phyloP scores from a whole-genome alignment of 2,888 invertebrate genomes.

The Phaedon cochleariae region DNA sequence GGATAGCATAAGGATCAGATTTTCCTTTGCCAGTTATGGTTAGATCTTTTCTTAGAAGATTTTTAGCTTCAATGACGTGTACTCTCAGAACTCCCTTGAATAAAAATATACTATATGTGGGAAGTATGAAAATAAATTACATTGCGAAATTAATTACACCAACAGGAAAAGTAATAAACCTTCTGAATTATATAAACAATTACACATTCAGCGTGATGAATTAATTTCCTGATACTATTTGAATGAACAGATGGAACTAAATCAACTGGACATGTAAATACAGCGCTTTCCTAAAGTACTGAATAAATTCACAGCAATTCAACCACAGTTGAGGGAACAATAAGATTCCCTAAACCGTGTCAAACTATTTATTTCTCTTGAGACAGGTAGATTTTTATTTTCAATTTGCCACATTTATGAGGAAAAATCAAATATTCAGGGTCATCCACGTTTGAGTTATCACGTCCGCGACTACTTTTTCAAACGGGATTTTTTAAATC shows the following conservation, averaged over 20 bases:
- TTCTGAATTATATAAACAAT: neutral
- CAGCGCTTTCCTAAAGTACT: too few relatives aligned
- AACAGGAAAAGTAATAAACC: neutral
- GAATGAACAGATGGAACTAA: neutral
- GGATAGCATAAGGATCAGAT: constrained; percentile 94
- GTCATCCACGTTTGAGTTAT: too few relatives aligned
- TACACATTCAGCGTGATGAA: neutral
- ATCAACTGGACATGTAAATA: too few relatives aligned
- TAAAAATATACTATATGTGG: neutral
- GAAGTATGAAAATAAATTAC: neutral
- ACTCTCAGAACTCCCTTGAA: constrained; percentile 91
- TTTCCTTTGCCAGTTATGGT: constrained; percentile 90
- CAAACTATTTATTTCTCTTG: too few relatives aligned
- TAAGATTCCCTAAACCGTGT: too few relatives aligned
- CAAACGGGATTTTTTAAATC: too few relatives aligned
- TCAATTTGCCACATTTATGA: constrained; percentile 2
- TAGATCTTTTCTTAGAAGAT: constrained; percentile 95
- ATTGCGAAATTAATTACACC: neutral
- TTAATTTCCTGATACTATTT: neutral
- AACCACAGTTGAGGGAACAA: too few relatives aligned
- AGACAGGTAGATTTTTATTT: too few relatives aligned
- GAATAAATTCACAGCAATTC: too few relatives aligned
- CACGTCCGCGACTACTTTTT: too few relatives aligned
- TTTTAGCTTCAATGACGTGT: constrained; percentile 92
- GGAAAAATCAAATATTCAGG: too few relatives aligned